Evolutionary conservation across 2,888 invertebrate genomes (phyloP).

Genomic region (Dolichopus griseipennis): DNA sequence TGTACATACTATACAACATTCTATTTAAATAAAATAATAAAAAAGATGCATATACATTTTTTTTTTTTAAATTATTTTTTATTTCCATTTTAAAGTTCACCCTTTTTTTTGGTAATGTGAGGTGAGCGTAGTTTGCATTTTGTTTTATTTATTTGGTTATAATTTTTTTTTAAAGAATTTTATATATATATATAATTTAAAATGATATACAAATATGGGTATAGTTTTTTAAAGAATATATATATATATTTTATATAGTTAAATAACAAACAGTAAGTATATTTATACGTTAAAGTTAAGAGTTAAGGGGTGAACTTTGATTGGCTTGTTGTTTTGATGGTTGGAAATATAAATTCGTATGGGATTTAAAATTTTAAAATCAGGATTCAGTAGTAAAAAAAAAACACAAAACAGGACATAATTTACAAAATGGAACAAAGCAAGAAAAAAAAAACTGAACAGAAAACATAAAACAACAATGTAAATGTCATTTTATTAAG

Average conservation of each 20-base stretch:
- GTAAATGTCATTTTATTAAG: background rate
- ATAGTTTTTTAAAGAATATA: background rate
- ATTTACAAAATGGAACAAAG: too few species aligned
- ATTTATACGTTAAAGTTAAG: too few species aligned
- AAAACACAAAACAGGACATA: too few species aligned
- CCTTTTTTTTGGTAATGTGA: background rate
- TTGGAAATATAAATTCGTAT: too few species aligned
- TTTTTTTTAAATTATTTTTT: background rate
- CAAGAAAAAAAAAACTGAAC: background rate
- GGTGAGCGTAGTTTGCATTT: too few species aligned
- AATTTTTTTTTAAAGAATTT: background rate
- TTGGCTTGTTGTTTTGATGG: conserved; percentile 2
- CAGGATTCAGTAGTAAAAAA: too few species aligned
- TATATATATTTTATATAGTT: too few species aligned
- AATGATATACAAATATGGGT: background rate
- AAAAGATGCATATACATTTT: background rate
- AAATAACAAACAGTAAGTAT: too few species aligned
- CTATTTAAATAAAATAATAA: too few species aligned
- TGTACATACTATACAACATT: too few species aligned
- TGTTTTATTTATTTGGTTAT: too few species aligned
- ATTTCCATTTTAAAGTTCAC: background rate
- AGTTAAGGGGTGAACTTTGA: conserved; percentile 4
- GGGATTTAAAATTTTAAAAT: too few species aligned
- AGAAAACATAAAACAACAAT: background rate
- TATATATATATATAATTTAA: background rate